Conservation (phyloP, 1,140 invertebrate genomes). For the Cotesia vestalis region DNA sequence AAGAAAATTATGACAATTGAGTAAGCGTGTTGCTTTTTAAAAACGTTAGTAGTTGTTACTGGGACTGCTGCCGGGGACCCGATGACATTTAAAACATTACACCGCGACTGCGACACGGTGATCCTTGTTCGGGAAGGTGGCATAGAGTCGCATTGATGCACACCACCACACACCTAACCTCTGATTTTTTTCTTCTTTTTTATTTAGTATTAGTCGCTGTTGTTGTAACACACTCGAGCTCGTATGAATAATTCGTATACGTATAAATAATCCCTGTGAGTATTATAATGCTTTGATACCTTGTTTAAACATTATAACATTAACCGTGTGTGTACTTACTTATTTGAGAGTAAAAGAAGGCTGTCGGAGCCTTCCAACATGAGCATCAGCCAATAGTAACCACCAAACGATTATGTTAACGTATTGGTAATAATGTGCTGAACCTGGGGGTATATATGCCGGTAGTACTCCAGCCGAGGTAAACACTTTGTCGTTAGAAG, state of each 20-base stretch:
- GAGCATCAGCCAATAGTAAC: constrained; percentile 4
- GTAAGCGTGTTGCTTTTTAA: constrained; percentile 30
- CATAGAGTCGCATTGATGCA: background rate
- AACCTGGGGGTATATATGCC: constrained; percentile 42
- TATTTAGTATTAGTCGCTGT: background rate
- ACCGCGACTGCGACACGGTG: constrained; percentile 36
- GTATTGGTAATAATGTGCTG: constrained; percentile 23
- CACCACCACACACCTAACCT: constrained; percentile 9
- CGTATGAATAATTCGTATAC: constrained; percentile 11
- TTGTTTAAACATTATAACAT: constrained; percentile 38
- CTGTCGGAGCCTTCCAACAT: constrained; percentile 7
- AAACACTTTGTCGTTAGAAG: constrained; percentile 39
- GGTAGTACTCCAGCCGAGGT: constrained; percentile 20
- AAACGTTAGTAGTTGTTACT: constrained; percentile 23
- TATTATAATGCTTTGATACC: constrained; percentile 19
- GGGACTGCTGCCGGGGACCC: constrained; percentile 30
- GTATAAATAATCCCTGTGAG: constrained; percentile 17
- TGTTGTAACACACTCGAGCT: constrained; percentile 7
- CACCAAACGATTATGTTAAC: constrained; percentile 11
- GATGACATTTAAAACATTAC: constrained; percentile 41
- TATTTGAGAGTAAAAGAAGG: background rate
- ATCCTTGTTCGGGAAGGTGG: constrained; percentile 26
- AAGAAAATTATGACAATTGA: constrained; percentile 42
- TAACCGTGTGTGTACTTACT: background rate
- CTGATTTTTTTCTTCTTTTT: background rate